Percentiles rank a stretch among this genome's conserved stretches.
These are phyloP conservation scores for Gobio occitaniae DNA, from an alignment of 2,797 vertebrate genomes.

Conservation along the genomic window DNA sequence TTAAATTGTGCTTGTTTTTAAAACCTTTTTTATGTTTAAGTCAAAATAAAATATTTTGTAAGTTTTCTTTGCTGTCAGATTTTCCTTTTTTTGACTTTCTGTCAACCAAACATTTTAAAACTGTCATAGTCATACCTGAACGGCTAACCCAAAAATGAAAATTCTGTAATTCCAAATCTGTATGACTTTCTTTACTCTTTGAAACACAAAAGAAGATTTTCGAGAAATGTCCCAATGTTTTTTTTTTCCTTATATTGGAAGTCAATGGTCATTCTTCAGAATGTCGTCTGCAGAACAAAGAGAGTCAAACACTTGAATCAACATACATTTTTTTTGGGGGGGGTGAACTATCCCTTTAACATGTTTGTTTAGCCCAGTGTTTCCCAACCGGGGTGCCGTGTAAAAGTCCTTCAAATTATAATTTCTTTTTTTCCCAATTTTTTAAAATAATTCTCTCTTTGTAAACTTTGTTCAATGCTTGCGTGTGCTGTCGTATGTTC, in stretches of 20 bases:
- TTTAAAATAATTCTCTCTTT: too few relatives aligned
- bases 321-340: background rate
- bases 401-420: too few relatives aligned
- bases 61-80: conserved; percentile 66
- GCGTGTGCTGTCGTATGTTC: too few relatives aligned
- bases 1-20: conserved; percentile 68
- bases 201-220: background rate
- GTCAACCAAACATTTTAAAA: background rate
- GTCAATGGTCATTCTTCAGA: background rate
- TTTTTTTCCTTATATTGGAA: background rate
- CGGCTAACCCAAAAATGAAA: background rate
- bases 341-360: background rate
- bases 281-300: background rate
- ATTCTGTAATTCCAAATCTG: too few relatives aligned
- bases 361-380: background rate
- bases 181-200: background rate
- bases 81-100: conserved; percentile 22
- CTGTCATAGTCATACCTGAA: background rate
- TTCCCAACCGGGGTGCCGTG: too few relatives aligned
- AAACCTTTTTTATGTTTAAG: conserved; percentile 61
- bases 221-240: background rate
- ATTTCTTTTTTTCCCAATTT: too few relatives aligned
- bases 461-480: too few relatives aligned
- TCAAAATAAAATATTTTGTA: conserved; percentile 76
- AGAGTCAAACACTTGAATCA: background rate